A percentile compares a stretch with the other conserved stretches of the same genome.
phyloP scores from a whole-genome alignment of 2,888 invertebrate genomes.

The Seira ritae region DNA sequence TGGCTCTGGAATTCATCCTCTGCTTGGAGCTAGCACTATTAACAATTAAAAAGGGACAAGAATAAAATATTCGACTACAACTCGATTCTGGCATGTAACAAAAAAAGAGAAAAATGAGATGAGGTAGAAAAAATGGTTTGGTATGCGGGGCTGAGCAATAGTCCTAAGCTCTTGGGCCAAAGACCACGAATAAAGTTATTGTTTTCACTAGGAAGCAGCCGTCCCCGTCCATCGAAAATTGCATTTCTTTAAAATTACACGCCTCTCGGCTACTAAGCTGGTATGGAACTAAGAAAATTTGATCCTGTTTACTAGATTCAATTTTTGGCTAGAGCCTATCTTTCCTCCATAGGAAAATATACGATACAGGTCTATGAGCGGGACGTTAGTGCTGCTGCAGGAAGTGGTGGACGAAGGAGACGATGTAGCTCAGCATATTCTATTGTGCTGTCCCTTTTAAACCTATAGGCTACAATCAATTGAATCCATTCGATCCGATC shows the following conservation, averaged over 20 bases:
- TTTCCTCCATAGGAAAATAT: too few species aligned
- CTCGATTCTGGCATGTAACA: background rate
- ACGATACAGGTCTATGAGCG: too few species aligned
- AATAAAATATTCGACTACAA: background rate
- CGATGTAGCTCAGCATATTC: too few species aligned
- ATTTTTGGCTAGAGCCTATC: conserved; percentile 21
- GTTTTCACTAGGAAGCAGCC: background rate
- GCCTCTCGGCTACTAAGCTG: background rate
- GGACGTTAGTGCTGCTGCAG: too few species aligned
- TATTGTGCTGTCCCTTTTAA: too few species aligned
- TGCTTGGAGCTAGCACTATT: background rate
- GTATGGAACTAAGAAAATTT: conserved; percentile 49
- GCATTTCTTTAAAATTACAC: background rate
- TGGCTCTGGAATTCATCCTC: background rate
- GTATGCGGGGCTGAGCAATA: background rate
- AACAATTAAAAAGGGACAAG: conserved; percentile 9
- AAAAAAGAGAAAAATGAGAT: conserved; percentile 2
- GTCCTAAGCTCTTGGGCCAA: background rate
- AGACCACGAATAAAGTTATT: background rate
- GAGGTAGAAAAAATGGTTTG: too few species aligned
- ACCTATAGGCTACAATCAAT: too few species aligned
- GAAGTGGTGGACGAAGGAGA: background rate
- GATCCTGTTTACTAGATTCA: conserved; percentile 60
- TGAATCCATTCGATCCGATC: background rate
- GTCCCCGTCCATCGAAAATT: background rate